Conservation (phyloP, 2,797 vertebrate genomes). For the Manis javanica region DNA sequence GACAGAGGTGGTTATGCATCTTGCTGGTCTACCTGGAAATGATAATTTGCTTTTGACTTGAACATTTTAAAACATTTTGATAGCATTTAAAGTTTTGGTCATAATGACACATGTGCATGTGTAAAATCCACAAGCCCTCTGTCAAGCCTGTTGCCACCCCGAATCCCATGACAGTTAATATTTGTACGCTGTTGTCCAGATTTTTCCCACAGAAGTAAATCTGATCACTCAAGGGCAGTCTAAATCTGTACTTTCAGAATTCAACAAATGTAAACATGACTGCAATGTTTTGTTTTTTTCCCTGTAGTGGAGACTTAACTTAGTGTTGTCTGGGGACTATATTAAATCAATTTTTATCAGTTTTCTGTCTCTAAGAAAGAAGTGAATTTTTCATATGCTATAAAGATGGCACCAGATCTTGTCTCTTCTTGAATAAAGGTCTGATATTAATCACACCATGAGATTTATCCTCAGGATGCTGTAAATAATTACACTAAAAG, state of each 20-base stretch:
- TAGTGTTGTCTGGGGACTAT: neutral
- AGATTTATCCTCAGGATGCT: neutral
- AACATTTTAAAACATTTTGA: constrained; percentile 30
- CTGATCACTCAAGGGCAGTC: neutral
- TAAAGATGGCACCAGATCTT: neutral
- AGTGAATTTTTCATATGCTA: neutral
- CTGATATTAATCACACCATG: neutral
- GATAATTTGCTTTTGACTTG: neutral
- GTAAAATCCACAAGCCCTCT: neutral
- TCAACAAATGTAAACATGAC: neutral
- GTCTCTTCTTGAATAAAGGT: neutral
- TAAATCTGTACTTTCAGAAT: neutral
- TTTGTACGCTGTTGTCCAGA: neutral
- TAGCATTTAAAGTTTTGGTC: constrained; percentile 3
- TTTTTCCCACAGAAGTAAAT: constrained; percentile 17
- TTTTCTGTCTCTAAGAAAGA: constrained; percentile 23
- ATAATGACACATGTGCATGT: neutral
- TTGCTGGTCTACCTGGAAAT: neutral
- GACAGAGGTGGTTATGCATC: no score
- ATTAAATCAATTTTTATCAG: constrained; percentile 3
- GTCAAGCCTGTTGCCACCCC: neutral
- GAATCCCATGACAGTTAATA: neutral
- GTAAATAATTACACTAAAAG: constrained; percentile 4
- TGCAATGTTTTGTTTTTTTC: neutral
- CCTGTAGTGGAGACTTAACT: neutral